These are phyloP conservation scores for Dendrolimus kikuchii DNA, from an alignment of 1,140 invertebrate genomes.

Conservation along the genomic window DNA sequence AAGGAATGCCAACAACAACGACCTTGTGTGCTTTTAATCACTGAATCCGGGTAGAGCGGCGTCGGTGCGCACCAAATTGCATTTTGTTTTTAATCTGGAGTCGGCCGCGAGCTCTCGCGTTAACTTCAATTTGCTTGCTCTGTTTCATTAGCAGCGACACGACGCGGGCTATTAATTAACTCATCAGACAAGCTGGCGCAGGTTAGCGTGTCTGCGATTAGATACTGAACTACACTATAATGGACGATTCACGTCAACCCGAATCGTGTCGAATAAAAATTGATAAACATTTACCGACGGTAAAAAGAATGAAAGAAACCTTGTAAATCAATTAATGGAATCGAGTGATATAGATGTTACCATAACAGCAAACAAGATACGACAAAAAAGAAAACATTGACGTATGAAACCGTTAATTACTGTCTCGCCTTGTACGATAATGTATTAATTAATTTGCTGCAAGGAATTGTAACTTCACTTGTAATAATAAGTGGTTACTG, in stretches of 20 bases:
- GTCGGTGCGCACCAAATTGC: slow-evolving; percentile 35
- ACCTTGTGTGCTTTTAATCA: slow-evolving; percentile 11
- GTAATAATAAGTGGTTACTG: slow-evolving; percentile 3
- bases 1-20: not conserved
- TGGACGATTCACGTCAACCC: slow-evolving; percentile 27
- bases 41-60: slow-evolving; percentile 6
- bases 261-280: not conserved
- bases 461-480: slow-evolving; percentile 10
- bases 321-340: too few species aligned
- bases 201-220: slow-evolving; percentile 45
- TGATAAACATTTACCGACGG: not conserved
- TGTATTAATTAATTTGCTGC: slow-evolving; percentile 10
- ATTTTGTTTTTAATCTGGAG: slow-evolving; percentile 54
- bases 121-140: slow-evolving; percentile 58
- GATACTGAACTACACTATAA: slow-evolving; percentile 48
- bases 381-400: too few species aligned
- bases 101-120: slow-evolving; percentile 36
- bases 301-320: not conserved
- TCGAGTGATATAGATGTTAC: too few species aligned
- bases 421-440: not conserved
- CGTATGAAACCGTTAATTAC: not conserved
- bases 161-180: slow-evolving; percentile 65
- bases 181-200: slow-evolving; percentile 54
- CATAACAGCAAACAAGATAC: too few species aligned
- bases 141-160: slow-evolving; percentile 65